Conservation (phyloP, 2,888 invertebrate genomes). For the Pheosia gnoma region DNA sequence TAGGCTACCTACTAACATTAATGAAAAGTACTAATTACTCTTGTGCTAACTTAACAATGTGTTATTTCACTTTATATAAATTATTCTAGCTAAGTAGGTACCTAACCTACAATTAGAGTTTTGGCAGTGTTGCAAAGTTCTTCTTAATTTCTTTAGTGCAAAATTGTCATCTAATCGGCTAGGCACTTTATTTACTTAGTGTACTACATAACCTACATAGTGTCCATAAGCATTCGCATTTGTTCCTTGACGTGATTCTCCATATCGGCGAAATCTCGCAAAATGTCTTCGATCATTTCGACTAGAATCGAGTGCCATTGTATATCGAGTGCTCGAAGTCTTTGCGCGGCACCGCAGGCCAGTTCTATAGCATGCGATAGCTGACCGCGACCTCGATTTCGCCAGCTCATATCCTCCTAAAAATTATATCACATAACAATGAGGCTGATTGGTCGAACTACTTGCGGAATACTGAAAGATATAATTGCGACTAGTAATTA, state of each 20-base stretch:
- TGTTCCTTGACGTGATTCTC: slow-evolving; percentile 90
- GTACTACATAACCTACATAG: slow-evolving; percentile 30
- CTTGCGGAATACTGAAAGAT: too few species aligned
- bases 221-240: slow-evolving; percentile 81
- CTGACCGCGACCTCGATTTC: slow-evolving; percentile 90
- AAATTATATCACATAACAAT: slow-evolving; percentile 27
- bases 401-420: slow-evolving; percentile 89
- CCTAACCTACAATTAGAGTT: too few species aligned
- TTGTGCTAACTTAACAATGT: too few species aligned
- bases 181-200: neutral
- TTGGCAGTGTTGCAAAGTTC: too few species aligned
- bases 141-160: neutral
- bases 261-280: slow-evolving; percentile 92
- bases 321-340: slow-evolving; percentile 88
- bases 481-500: slow-evolving; percentile 27
- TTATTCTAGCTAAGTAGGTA: too few species aligned
- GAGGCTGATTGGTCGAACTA: too few species aligned
- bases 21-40: too few species aligned
- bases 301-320: slow-evolving; percentile 91
- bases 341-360: slow-evolving; percentile 90
- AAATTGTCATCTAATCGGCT: neutral
- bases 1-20: too few species aligned
- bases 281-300: slow-evolving; percentile 90
- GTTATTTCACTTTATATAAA: too few species aligned
- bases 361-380: slow-evolving; percentile 88